Base-by-base conservation (phyloP, 2,797 vertebrate genomes). In the Falco peregrinus region DNA sequence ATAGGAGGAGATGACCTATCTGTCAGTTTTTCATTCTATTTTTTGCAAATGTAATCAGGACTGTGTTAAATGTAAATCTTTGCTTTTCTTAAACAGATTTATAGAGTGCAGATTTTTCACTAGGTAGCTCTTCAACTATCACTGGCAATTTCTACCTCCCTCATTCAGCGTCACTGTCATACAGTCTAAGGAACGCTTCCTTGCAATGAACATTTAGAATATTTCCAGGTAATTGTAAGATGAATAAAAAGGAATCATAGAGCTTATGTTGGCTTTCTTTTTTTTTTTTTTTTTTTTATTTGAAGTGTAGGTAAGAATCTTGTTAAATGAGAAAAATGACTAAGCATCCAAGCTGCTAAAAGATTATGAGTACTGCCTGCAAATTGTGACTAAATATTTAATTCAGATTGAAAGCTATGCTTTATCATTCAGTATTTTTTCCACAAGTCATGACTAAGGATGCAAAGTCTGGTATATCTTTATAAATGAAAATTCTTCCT, bases 331-430 rank as follows among this genome's bases (percentile, higher is more conserved):
- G 33, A 71, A 84, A 87, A 63, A 61, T 77, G 5, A 56, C 17
- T 89, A 57, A 76, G 18, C 16, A 47, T 73, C 26, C 41, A 65
- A 57, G 26, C n/a, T 74, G 16, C 37, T 94, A 31, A 74, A 65
- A 80, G 43, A 41, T 76, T 77, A 7, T 51, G 24, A 87, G 10
- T 59, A 37, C 56, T 92, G 48, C 48, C 67, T 85, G 65, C 26
- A 51, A 89, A 53, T 11, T 63, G 17, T 88, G 61, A 90, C n/a
- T 89, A 45, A 89, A 86, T 16, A 29, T 73, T 80, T 56, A 78
- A 90, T 84, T 86, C 5, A 37, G 35, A 77, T 77, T 79, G 54
- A 75, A 91, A 95, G 4, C 8, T 57, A 69, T 86, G 16, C 22
- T 88, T 65, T 77, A 22, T 43, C 26, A 71, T 93, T 89, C 39